Evolutionary conservation across 2,888 invertebrate genomes (phyloP).

Genomic region (Dysmachus trigonus): DNA sequence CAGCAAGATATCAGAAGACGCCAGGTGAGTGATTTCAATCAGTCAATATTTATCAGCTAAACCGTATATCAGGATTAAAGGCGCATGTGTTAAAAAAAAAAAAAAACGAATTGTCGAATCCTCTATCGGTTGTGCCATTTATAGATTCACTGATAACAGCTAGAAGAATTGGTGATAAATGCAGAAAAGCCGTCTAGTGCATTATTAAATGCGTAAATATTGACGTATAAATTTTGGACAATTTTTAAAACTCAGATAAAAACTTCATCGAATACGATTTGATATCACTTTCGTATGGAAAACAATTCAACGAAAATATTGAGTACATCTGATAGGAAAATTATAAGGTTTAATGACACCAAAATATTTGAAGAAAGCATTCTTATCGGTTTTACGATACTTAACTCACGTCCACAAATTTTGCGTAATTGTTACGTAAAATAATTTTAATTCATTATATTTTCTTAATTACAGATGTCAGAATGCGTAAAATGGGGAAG

Average conservation of each 20-base stretch:
- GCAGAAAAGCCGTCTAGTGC: background rate
- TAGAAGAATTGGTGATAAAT: background rate
- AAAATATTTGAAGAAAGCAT: background rate
- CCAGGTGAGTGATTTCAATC: conserved; percentile 68
- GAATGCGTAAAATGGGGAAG: conserved; percentile 77
- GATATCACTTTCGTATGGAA: background rate
- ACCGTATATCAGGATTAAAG: conserved; percentile 22
- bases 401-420: background rate
- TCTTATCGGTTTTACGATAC: background rate
- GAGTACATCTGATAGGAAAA: background rate
- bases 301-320: background rate
- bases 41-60: conserved; percentile 25
- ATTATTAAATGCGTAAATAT: background rate
- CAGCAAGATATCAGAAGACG: conserved; percentile 74
- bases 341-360: background rate
- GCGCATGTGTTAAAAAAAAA: background rate
- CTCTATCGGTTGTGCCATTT: background rate
- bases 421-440: background rate
- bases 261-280: background rate
- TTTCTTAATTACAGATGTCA: conserved; percentile 71
- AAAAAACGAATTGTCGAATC: background rate
- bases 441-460: background rate
- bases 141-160: background rate
- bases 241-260: background rate
- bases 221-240: background rate